Percentiles rank a stretch among this genome's conserved stretches.
These are phyloP conservation scores for Fissipunctia ypsillon DNA, from an alignment of 2,888 invertebrate genomes.

Conservation along the genomic window DNA sequence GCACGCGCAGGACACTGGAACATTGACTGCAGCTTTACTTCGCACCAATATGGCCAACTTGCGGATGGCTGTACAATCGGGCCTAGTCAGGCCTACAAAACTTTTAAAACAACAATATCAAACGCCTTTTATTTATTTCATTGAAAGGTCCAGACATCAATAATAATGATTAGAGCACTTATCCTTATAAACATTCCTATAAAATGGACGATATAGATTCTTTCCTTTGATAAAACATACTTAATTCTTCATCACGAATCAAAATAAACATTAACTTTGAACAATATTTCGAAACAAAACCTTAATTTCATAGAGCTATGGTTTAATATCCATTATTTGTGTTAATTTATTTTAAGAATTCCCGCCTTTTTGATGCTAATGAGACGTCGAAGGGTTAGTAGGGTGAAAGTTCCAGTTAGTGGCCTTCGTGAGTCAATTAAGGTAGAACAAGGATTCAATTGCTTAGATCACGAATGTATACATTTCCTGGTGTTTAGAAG, in stretches of 20 bases:
- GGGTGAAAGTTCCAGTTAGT: slow-evolving; percentile 57
- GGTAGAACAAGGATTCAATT: slow-evolving; percentile 38
- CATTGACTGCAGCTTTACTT: too few relatives aligned
- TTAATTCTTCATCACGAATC: slow-evolving; percentile 59
- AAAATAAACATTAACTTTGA: slow-evolving; percentile 29
- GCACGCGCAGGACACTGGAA: too few relatives aligned
- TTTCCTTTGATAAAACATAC: slow-evolving; percentile 35
- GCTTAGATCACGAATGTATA: slow-evolving; percentile 39
- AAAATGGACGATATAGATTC: slow-evolving; percentile 35
- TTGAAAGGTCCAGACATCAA: slow-evolving; percentile 27
- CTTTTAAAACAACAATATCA: slow-evolving; percentile 10
- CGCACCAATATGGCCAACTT: too few relatives aligned
- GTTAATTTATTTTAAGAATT: slow-evolving; percentile 11
- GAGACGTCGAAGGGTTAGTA: slow-evolving; percentile 59
- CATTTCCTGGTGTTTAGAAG: slow-evolving; percentile 11
- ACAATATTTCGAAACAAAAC: not conserved
- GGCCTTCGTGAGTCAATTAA: slow-evolving; percentile 25
- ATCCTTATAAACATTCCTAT: slow-evolving; percentile 25
- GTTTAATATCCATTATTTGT: slow-evolving; percentile 22
- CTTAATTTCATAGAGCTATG: not conserved
- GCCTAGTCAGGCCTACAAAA: too few relatives aligned
- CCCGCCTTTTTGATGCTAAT: slow-evolving; percentile 69
- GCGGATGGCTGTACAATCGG: not conserved
- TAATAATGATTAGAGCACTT: slow-evolving; percentile 24
- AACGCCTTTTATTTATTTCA: slow-evolving; percentile 4